Base-by-base conservation (phyloP, 2,797 vertebrate genomes). In the Argentina silus region DNA sequence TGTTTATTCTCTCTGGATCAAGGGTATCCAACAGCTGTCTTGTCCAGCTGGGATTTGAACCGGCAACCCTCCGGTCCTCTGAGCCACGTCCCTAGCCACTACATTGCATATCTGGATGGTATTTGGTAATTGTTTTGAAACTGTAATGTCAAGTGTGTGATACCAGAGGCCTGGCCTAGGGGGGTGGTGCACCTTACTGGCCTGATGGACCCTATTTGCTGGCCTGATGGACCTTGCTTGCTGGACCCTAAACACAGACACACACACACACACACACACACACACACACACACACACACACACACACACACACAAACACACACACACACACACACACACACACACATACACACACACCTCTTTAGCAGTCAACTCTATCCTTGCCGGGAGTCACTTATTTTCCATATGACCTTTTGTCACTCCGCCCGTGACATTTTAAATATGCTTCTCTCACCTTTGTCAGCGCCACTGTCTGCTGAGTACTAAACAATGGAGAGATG, bases 361-460 rank as follows among this genome's bases (percentile, higher is more conserved):
- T 84, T 93, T 93, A 92, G 89, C 89, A 92, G 90, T 92, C 90
- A 84, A 80, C 72, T 78, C 86, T 79, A 89, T 89, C 90, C 89
- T 88, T 85, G 81, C 85, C 89, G 89, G 89, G 88, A 92, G 88
- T 90, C 84, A 90, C 84, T 92, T 89, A 89, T 83, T 93, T 90
- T 92, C 90, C 89, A 90, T 91, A 86, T 88, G 91, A 93, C 91
- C 93, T 94, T 92, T 92, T 92, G 89, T 90, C 91, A 92, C 89
- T 92, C 89, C 89, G 85, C 83, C 72, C 77, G 87, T 92, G 92
- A 93, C 90, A 93, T 93, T 93, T 92, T 89, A 88, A 91, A 91
- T 90, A 90, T 90, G 90, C 87, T 90, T 88, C 70, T 53, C 81
- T 85, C 91, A 89, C 88, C 90, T 90, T 89, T 89, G 89, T 91